phyloP scores from a whole-genome alignment of 2,113 vertebrate genomes.

The Sorex araneus region DNA sequence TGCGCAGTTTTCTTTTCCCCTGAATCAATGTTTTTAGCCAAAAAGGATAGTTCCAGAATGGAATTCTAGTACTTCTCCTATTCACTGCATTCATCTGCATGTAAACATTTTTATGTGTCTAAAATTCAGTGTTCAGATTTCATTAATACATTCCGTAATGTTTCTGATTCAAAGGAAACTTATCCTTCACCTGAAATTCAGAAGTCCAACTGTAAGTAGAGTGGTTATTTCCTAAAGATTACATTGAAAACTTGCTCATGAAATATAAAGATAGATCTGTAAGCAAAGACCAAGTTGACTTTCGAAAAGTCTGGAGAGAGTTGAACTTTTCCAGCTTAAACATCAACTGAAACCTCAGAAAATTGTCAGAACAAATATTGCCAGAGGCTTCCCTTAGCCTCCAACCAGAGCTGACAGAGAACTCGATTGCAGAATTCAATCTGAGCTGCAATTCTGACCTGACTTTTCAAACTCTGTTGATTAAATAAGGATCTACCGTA shows the following conservation, averaged over 20 bases:
- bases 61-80: neutral
- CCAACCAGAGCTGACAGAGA: slow-evolving; percentile 18
- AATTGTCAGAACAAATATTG: slow-evolving; percentile 61
- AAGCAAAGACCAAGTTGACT: neutral
- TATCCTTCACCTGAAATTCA: slow-evolving; percentile 19
- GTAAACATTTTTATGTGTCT: neutral
- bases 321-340: slow-evolving; percentile 45
- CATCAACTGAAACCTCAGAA: slow-evolving; percentile 33
- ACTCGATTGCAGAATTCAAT: neutral
- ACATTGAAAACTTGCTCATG: neutral
- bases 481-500: neutral
- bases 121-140: neutral
- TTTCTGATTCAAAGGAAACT: slow-evolving; percentile 8
- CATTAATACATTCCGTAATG: neutral
- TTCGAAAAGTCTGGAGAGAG: slow-evolving; percentile 31
- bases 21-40: slow-evolving; percentile 10
- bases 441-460: neutral
- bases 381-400: neutral
- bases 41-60: slow-evolving; percentile 10
- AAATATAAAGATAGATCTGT: neutral
- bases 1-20: no score
- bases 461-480: slow-evolving; percentile 36
- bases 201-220: neutral
- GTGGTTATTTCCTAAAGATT: neutral
- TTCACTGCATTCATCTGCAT: neutral